phyloP scores from a whole-genome alignment of 2,888 invertebrate species.

The Ichneumoninae sp. region DNA sequence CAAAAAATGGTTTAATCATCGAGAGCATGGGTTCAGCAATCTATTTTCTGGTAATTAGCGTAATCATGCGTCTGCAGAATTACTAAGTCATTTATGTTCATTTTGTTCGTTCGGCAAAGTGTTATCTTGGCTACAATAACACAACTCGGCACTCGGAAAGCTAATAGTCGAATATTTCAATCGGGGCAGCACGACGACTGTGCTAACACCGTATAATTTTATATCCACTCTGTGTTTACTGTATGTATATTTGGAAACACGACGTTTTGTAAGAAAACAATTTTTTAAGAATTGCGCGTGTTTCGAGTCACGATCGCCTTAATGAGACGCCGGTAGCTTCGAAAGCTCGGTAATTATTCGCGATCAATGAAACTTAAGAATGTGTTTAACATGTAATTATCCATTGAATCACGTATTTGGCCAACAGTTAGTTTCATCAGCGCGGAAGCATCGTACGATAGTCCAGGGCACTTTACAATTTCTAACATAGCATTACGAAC shows the following conservation, averaged over 20 bases:
- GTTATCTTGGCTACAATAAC: neutral
- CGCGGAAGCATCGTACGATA: neutral
- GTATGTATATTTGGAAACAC: neutral
- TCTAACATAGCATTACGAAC: neutral
- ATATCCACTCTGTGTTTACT: neutral
- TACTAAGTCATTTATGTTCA: neutral
- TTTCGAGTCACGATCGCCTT: neutral
- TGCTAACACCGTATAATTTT: neutral
- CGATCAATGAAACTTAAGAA: neutral
- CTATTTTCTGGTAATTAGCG: neutral
- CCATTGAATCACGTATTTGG: neutral
- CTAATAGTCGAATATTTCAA: slow-evolving; percentile 3
- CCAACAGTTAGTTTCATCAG: neutral
- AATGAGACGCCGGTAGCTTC: neutral
- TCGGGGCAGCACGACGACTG: neutral
- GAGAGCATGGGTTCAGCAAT: slow-evolving; percentile 6
- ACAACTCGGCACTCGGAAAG: neutral
- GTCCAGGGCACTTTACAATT: neutral
- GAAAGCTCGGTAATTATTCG: neutral
- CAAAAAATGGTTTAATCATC: slow-evolving; percentile 1
- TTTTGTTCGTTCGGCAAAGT: neutral
- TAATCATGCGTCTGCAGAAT: neutral
- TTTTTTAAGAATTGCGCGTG: neutral
- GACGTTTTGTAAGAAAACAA: too few relatives aligned
- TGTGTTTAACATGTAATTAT: neutral